Evolutionary conservation across 2,113 vertebrate species (phyloP).

Genomic region (Cranoglanis bouderius): DNA sequence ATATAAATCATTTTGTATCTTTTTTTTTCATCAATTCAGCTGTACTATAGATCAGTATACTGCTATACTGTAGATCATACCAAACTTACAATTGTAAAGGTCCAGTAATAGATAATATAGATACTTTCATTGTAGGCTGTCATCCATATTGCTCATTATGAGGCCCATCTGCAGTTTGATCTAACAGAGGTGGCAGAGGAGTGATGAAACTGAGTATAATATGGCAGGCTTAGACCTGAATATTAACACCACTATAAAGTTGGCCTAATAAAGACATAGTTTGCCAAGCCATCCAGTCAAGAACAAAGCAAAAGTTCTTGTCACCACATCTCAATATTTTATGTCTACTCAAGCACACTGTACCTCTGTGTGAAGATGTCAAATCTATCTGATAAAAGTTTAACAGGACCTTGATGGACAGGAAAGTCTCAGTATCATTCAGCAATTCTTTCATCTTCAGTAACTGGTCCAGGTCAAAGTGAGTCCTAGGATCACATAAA

Average conservation of each 20-base stretch:
- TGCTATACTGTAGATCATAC: too few species aligned
- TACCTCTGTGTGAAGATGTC: not conserved
- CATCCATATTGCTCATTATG: not conserved
- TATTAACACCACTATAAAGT: not conserved
- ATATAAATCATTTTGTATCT: too few species aligned
- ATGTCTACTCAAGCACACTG: not conserved
- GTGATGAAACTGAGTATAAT: not conserved
- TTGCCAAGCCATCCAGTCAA: not conserved
- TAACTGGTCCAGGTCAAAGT: not conserved
- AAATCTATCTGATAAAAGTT: not conserved
- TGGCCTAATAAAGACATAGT: not conserved
- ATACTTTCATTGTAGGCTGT: not conserved
- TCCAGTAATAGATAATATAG: not conserved
- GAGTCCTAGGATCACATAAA: not conserved
- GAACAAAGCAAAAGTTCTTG: not conserved
- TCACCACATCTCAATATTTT: not conserved
- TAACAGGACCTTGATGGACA: not conserved
- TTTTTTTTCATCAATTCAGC: not conserved
- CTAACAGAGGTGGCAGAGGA: not conserved
- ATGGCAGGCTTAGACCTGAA: not conserved
- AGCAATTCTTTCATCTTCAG: not conserved
- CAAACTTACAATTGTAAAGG: not conserved
- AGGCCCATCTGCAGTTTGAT: not conserved
- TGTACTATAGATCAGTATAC: too few species aligned
- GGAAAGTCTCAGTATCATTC: not conserved